Evolutionary conservation across 2,888 invertebrate species (phyloP).

Genomic region (Nephrotoma guestfalica): DNA sequence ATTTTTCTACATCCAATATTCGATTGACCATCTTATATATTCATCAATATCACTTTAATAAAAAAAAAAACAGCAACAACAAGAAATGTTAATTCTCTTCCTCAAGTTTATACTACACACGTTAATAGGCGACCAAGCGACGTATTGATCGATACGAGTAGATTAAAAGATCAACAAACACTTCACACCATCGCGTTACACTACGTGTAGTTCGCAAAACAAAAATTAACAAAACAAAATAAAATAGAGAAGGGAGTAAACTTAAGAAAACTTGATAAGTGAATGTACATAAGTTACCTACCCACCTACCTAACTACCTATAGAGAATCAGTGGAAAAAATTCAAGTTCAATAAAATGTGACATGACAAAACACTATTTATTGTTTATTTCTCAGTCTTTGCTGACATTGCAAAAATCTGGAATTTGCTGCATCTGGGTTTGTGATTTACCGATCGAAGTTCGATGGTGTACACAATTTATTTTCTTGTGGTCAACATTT

Average conservation of each 20-base stretch:
- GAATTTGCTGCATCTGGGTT: background rate
- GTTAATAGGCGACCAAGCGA: background rate
- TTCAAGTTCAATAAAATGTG: background rate
- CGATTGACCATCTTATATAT: background rate
- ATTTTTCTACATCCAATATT: background rate
- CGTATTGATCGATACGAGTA: background rate
- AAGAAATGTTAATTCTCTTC: background rate
- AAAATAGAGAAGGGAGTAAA: background rate
- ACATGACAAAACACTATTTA: background rate
- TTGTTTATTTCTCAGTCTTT: background rate
- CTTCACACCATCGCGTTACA: background rate
- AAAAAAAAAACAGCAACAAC: background rate
- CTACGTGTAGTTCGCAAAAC: background rate
- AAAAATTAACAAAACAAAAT: background rate
- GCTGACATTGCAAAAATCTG: background rate
- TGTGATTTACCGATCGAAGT: background rate
- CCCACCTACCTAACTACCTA: background rate
- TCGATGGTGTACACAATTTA: too few species aligned
- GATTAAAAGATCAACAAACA: background rate
- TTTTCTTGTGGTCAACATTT: too few species aligned
- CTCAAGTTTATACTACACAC: background rate
- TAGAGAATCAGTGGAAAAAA: background rate
- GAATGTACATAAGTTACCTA: background rate
- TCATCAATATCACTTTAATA: background rate
- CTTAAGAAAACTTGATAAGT: background rate